Conservation (phyloP, 2,113 vertebrate species). For the Peromyscus leucopus region DNA sequence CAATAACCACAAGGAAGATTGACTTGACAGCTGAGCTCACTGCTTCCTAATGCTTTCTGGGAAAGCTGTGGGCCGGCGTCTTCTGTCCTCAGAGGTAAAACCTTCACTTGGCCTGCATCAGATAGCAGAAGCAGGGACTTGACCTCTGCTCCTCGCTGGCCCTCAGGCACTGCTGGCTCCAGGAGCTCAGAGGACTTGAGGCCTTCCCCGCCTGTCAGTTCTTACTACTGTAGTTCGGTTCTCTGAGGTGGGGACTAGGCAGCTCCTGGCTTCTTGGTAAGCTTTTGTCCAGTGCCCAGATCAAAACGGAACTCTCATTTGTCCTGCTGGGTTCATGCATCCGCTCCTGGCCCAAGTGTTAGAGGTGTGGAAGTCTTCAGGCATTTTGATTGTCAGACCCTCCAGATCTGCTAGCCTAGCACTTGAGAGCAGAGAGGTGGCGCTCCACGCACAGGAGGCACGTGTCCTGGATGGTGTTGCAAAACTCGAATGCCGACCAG, state of each 20-base stretch:
- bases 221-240: not conserved
- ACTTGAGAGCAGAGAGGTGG: not conserved
- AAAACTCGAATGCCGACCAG: not conserved
- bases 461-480: not conserved
- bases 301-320: not conserved
- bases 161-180: not conserved
- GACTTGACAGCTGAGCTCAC: not conserved
- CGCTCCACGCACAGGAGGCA: not conserved
- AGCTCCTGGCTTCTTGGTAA: not conserved
- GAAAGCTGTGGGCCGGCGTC: not conserved
- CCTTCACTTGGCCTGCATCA: not conserved
- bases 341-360: not conserved
- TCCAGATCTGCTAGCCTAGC: not conserved
- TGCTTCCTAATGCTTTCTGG: slow-evolving; percentile 1
- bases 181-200: not conserved
- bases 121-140: not conserved
- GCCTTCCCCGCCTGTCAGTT: not conserved
- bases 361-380: not conserved
- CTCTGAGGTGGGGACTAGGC: not conserved
- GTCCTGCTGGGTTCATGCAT: not conserved
- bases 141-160: not conserved
- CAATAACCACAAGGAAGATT: not conserved
- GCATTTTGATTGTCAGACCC: not conserved
- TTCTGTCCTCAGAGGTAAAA: not conserved
- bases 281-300: not conserved